phyloP scores from a whole-genome alignment of 1,140 invertebrate species.

The Temnothorax curvispinosus region DNA sequence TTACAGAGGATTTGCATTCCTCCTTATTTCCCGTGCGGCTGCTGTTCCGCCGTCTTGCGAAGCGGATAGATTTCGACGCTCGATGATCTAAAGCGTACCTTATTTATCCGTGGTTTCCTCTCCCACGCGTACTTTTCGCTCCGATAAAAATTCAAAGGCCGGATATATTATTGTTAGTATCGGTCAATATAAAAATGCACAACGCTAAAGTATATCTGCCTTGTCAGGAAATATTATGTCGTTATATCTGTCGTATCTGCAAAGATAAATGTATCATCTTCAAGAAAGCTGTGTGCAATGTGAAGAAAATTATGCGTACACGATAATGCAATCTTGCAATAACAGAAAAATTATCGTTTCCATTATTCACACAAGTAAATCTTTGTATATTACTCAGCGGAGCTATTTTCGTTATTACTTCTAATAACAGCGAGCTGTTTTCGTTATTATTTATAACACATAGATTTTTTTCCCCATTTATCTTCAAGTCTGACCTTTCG shows the following conservation, averaged over 20 bases:
- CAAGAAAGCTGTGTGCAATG: not conserved
- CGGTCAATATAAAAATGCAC: not conserved
- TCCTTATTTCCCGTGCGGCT: not conserved
- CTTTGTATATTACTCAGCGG: not conserved
- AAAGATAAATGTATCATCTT: not conserved
- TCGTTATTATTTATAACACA: not conserved
- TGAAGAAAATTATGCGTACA: not conserved
- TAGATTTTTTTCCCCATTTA: not conserved
- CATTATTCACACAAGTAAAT: not conserved
- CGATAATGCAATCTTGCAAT: not conserved
- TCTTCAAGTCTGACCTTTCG: not conserved
- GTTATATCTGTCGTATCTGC: not conserved
- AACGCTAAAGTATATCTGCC: not conserved
- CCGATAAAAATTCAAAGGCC: not conserved
- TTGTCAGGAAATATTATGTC: not conserved
- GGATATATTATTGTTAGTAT: not conserved
- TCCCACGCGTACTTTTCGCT: not conserved
- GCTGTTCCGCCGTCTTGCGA: not conserved
- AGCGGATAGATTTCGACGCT: not conserved
- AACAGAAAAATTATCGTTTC: conserved; percentile 1
- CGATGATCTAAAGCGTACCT: not conserved
- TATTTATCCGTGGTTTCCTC: not conserved
- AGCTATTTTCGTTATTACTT: not conserved
- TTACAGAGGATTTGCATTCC: conserved; percentile 11
- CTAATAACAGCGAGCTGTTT: not conserved